Evolutionary conservation across 2,797 vertebrate species (phyloP).

Genomic region (Catamblyrhynchus diadema): DNA sequence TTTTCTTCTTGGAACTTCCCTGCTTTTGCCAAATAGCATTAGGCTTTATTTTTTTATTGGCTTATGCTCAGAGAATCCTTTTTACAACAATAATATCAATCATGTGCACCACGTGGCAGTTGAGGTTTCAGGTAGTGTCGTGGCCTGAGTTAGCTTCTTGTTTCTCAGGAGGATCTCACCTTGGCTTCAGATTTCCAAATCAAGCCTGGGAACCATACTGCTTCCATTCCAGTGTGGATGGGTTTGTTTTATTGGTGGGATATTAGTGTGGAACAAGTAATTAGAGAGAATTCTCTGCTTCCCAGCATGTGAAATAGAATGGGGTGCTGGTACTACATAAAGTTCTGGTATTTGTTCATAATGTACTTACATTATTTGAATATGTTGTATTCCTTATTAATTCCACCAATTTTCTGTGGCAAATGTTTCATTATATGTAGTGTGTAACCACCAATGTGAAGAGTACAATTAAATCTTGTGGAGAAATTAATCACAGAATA

Average conservation of each 20-base stretch:
- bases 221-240: not conserved
- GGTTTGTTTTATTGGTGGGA: not conserved
- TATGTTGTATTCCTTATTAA: not conserved
- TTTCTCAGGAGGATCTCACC: not conserved
- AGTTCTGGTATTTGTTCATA: not conserved
- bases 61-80: not conserved
- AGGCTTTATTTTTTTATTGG: not conserved
- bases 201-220: accelerated
- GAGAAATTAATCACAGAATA: not conserved
- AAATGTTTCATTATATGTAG: not conserved
- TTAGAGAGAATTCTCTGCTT: not conserved
- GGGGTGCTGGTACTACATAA: not conserved
- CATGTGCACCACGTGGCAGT: accelerated
- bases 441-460: not conserved
- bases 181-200: not conserved
- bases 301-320: accelerated
- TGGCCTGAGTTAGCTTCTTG: not conserved
- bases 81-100: not conserved
- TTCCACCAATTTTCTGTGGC: not conserved
- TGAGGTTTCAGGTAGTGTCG: not conserved
- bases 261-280: not conserved
- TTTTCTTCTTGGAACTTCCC: not conserved
- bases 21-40: not conserved
- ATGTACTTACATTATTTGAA: not conserved
- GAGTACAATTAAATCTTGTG: not conserved